A percentile compares a stretch with the other conserved stretches of the same genome.
phyloP scores from a whole-genome alignment of 2,113 vertebrate genomes.

The Bucco capensis region DNA sequence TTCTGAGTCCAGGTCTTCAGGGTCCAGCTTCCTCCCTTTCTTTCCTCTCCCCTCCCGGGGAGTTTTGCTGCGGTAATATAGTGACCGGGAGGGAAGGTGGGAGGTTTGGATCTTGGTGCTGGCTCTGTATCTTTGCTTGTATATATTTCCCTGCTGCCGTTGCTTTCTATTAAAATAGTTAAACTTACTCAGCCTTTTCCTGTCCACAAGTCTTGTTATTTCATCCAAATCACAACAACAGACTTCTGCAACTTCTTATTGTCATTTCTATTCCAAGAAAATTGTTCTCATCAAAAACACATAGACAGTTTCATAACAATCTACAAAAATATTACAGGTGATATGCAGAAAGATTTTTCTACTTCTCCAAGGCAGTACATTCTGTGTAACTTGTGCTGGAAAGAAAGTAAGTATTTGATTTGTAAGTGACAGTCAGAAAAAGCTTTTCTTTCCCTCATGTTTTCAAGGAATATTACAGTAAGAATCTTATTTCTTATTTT shows the following conservation, averaged over 20 bases:
- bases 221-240: too few relatives aligned
- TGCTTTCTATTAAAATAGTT: too few relatives aligned
- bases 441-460: not conserved
- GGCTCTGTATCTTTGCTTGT: too few relatives aligned
- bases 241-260: not conserved
- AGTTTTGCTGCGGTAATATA: too few relatives aligned
- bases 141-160: too few relatives aligned
- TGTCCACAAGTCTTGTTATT: too few relatives aligned
- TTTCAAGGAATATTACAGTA: not conserved
- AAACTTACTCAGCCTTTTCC: too few relatives aligned
- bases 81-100: too few relatives aligned
- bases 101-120: too few relatives aligned
- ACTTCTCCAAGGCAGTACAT: not conserved
- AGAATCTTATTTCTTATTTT: not conserved
- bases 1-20: too few relatives aligned
- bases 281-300: not conserved
- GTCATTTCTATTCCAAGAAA: not conserved
- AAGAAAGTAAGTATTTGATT: not conserved
- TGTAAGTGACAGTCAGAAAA: not conserved
- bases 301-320: not conserved
- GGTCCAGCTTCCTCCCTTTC: too few relatives aligned
- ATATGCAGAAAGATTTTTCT: not conserved
- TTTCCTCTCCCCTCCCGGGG: too few relatives aligned
- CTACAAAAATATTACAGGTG: not conserved
- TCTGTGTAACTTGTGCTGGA: not conserved